phyloP scores from a whole-genome alignment of 2,888 invertebrate genomes.

The Clanis bilineata region DNA sequence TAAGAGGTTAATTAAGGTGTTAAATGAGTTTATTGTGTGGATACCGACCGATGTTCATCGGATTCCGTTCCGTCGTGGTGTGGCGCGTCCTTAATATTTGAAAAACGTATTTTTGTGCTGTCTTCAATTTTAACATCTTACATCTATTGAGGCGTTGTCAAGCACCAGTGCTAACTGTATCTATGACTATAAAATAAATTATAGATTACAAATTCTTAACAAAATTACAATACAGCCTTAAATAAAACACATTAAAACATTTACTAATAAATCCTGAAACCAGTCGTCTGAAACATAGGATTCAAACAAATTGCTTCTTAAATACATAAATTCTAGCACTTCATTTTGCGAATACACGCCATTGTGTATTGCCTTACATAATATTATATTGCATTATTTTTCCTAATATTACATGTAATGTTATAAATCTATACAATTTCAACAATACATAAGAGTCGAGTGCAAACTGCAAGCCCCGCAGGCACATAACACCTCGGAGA shows the following conservation, averaged over 20 bases:
- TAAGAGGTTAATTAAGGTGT: too few relatives aligned
- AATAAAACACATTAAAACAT: neutral
- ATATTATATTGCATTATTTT: neutral
- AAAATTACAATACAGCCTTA: neutral
- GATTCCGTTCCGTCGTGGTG: neutral
- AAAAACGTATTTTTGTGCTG: neutral
- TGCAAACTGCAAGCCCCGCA: neutral
- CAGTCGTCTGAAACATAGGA: neutral
- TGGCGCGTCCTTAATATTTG: neutral
- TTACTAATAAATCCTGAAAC: too few relatives aligned
- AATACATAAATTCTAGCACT: neutral
- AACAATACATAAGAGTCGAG: neutral
- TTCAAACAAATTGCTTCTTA: neutral
- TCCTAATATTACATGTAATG: neutral
- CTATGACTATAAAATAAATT: neutral
- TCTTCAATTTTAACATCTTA: conserved; percentile 4
- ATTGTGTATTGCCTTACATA: neutral
- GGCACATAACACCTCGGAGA: conserved; percentile 1
- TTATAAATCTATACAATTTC: neutral
- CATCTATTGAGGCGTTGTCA: conserved; percentile 8
- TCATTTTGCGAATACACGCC: neutral
- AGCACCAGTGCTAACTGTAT: conserved; percentile 5
- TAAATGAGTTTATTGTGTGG: too few relatives aligned
- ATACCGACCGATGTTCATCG: neutral
- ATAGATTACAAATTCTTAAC: neutral